These are phyloP conservation scores for Sesia bembeciformis DNA, from an alignment of 2,888 invertebrate species.

Conservation along the genomic window DNA sequence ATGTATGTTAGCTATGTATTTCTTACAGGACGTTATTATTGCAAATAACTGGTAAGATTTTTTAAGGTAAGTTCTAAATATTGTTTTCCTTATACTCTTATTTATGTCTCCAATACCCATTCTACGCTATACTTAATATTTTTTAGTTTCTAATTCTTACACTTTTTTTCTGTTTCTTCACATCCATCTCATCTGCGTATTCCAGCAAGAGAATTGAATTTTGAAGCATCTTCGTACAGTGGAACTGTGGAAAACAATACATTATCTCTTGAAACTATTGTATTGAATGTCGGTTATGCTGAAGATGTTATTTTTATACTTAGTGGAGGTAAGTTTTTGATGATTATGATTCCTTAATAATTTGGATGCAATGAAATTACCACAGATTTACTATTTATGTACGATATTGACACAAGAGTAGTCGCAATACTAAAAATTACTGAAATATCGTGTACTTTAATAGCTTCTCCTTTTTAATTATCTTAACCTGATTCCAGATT, in stretches of 20 bases:
- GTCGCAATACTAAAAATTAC: neutral
- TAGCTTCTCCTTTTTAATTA: neutral
- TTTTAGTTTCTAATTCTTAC: too few relatives aligned
- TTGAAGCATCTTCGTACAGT: constrained; percentile 34
- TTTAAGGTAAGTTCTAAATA: neutral
- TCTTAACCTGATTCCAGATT: constrained; percentile 26
- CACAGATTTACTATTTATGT: too few relatives aligned
- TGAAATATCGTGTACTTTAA: neutral
- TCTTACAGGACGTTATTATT: neutral
- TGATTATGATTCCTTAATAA: too few relatives aligned
- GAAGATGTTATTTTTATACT: constrained; percentile 29
- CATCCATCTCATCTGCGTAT: neutral
- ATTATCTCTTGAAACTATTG: constrained; percentile 26
- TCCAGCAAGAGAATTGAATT: constrained; percentile 42
- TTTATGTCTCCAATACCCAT: too few relatives aligned
- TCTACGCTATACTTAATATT: too few relatives aligned
- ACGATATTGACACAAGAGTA: too few relatives aligned
- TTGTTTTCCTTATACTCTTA: too few relatives aligned
- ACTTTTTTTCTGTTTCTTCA: too few relatives aligned
- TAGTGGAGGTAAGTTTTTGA: constrained; percentile 31
- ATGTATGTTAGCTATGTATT: neutral
- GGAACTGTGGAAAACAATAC: constrained; percentile 28
- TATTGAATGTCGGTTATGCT: constrained; percentile 28
- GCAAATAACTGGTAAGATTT: neutral
- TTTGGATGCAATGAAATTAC: neutral